Evolutionary conservation across 1,140 invertebrate genomes (phyloP).

Genomic region (Heliconius eleuchia): DNA sequence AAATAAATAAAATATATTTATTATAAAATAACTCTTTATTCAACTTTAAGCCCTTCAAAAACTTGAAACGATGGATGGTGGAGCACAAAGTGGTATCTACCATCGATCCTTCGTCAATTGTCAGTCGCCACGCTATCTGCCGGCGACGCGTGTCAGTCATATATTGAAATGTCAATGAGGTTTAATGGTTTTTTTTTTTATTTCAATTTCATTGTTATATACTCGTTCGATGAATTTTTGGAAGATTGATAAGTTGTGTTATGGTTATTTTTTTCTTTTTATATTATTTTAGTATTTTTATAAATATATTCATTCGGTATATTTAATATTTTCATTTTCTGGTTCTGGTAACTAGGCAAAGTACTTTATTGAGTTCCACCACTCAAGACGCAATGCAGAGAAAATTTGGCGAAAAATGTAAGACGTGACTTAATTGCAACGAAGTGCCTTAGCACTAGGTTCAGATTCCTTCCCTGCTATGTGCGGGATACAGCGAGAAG

Average conservation of each 20-base stretch:
- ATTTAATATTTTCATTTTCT: too few relatives aligned
- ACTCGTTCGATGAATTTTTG: constrained; percentile 20
- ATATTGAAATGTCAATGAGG: constrained; percentile 54
- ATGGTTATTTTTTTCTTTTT: not conserved
- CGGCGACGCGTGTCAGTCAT: constrained; percentile 53
- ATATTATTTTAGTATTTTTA: not conserved
- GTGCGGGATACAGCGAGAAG: too few relatives aligned
- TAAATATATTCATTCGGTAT: not conserved
- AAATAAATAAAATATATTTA: too few relatives aligned
- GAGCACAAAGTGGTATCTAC: constrained; percentile 42
- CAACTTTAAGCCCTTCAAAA: not conserved
- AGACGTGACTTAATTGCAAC: too few relatives aligned
- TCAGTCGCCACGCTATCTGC: constrained; percentile 49
- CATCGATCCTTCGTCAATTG: constrained; percentile 51
- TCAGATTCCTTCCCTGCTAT: too few relatives aligned
- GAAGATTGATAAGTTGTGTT: not conserved
- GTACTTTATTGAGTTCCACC: too few relatives aligned
- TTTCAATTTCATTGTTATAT: constrained; percentile 35
- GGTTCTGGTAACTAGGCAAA: too few relatives aligned
- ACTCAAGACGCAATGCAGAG: too few relatives aligned
- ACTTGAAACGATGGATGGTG: constrained; percentile 10
- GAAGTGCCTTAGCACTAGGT: too few relatives aligned
- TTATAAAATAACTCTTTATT: not conserved
- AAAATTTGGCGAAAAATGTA: too few relatives aligned
- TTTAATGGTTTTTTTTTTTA: constrained; percentile 42